A percentile compares a stretch with the other conserved stretches of the same genome.
Conservation (phyloP, 2,797 vertebrate genomes). For the Varecia variegata region DNA sequence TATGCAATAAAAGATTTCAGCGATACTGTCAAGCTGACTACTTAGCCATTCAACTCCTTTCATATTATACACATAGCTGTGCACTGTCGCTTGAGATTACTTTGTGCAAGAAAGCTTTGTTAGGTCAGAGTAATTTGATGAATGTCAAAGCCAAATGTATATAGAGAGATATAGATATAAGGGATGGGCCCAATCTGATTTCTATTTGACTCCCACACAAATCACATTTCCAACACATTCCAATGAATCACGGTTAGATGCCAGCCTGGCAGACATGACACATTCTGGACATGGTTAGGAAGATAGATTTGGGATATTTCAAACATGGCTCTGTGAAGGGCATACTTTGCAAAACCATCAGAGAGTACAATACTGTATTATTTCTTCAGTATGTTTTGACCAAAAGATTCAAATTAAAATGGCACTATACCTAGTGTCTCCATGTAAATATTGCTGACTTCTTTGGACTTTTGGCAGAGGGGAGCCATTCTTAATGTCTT, state of each 20-base stretch:
- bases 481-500: background rate
- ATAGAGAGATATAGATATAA: slow-evolving; percentile 66
- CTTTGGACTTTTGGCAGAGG: background rate
- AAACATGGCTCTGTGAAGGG: background rate
- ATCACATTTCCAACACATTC: slow-evolving; percentile 59
- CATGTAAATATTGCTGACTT: background rate
- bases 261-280: background rate
- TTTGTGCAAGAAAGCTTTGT: slow-evolving; percentile 73
- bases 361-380: background rate
- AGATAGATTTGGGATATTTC: slow-evolving; percentile 22
- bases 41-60: slow-evolving; percentile 78
- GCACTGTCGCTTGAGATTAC: slow-evolving; percentile 67
- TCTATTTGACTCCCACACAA: slow-evolving; percentile 60
- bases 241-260: slow-evolving; percentile 28
- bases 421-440: background rate
- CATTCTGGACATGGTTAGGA: slow-evolving; percentile 44
- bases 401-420: background rate
- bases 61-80: slow-evolving; percentile 61
- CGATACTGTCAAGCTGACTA: slow-evolving; percentile 72
- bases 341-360: background rate
- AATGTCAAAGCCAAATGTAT: slow-evolving; percentile 71
- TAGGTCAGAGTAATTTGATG: slow-evolving; percentile 70
- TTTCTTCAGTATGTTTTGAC: slow-evolving; percentile 14
- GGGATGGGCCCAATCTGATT: slow-evolving; percentile 58
- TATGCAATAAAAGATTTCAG: slow-evolving; percentile 75